Conservation (phyloP, 2,888 invertebrate genomes). For the Mythimna lalbum region DNA sequence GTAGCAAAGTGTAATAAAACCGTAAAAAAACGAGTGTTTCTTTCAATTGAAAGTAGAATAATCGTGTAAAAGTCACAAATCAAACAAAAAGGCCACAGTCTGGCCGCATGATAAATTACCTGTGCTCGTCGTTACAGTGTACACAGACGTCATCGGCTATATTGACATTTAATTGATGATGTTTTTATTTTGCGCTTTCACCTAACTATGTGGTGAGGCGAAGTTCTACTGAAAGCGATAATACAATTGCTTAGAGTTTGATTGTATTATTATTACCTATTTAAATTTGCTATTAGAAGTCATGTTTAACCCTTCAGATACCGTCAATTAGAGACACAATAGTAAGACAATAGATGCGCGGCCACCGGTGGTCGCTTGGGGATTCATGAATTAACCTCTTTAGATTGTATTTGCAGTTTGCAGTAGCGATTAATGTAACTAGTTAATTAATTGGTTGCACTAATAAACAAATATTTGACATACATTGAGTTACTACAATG, state of each 20-base stretch:
- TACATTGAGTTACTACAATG: too few species aligned
- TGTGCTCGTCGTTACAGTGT: constrained; percentile 32
- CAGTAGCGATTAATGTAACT: too few species aligned
- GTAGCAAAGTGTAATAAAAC: neutral
- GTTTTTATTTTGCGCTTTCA: constrained; percentile 59
- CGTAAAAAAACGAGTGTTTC: neutral
- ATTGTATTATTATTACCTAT: too few species aligned
- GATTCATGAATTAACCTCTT: too few species aligned
- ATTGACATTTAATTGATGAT: constrained; percentile 63
- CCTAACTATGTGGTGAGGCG: constrained; percentile 12
- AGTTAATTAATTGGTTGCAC: too few species aligned
- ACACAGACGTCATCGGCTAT: constrained; percentile 52
- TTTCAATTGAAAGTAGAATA: constrained; percentile 26
- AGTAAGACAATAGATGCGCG: too few species aligned
- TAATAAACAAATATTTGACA: too few species aligned
- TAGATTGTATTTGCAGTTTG: constrained; percentile 1
- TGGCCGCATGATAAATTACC: constrained; percentile 24
- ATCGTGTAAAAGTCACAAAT: constrained; percentile 18
- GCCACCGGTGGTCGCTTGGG: too few species aligned
- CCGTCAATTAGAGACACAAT: too few species aligned
- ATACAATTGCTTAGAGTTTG: too few species aligned
- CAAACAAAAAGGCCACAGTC: constrained; percentile 29
- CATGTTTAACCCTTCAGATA: neutral
- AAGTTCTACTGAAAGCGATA: constrained; percentile 23
- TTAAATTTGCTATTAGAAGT: neutral